These are phyloP conservation scores for Chaetodon trifascialis DNA, from an alignment of 2,113 vertebrate genomes.

Conservation along the genomic window DNA sequence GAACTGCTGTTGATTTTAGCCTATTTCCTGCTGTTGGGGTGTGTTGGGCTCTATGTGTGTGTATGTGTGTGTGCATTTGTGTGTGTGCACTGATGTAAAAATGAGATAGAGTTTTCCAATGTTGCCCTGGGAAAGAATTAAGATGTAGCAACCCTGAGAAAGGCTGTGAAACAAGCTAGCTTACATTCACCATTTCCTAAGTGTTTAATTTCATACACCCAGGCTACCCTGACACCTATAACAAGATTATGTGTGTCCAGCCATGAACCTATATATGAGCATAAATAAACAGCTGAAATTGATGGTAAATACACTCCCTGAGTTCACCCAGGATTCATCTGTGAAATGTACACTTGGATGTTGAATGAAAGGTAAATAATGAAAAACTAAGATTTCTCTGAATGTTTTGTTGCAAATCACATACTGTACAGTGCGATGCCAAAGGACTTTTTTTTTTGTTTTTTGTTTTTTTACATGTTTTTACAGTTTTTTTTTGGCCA, in stretches of 20 bases:
- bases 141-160: conserved; percentile 53
- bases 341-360: conserved; percentile 18
- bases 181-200: conserved; percentile 45
- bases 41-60: conserved; percentile 25
- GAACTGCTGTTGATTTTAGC: conserved; percentile 64
- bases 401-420: neutral
- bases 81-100: conserved; percentile 24
- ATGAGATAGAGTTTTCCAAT: conserved; percentile 43
- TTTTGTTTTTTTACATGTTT: too few relatives aligned
- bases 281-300: conserved; percentile 54
- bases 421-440: too few relatives aligned
- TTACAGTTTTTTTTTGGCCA: neutral
- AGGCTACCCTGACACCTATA: conserved; percentile 50
- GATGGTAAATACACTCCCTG: conserved; percentile 1
- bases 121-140: conserved; percentile 62
- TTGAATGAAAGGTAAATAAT: conserved; percentile 5
- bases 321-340: neutral
- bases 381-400: neutral
- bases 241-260: conserved; percentile 59
- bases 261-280: conserved; percentile 33
- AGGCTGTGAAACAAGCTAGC: conserved; percentile 59
- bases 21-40: conserved; percentile 47
- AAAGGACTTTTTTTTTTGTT: too few relatives aligned
- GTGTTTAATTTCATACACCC: conserved; percentile 56
- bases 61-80: conserved; percentile 18